These are phyloP conservation scores for Pycnonotus jocosus DNA, from an alignment of 2,113 vertebrate species.

Conservation along the genomic window DNA sequence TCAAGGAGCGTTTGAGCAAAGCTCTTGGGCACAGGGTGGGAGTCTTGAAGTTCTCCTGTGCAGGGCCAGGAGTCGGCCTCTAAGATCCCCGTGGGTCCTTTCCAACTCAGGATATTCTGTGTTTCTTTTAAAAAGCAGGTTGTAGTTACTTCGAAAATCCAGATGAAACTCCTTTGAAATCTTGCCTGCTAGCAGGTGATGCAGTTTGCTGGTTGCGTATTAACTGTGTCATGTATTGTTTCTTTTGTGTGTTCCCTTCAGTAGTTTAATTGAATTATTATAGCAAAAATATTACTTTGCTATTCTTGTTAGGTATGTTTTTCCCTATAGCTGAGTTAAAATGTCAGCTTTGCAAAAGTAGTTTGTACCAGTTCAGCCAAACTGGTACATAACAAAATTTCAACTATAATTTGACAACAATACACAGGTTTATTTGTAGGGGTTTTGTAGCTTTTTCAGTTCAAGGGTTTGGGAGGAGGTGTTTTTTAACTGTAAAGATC, in stretches of 20 bases:
- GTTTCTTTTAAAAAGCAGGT: accelerated
- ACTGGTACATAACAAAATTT: background rate
- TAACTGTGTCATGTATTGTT: background rate
- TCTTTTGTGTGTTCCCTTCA: accelerated
- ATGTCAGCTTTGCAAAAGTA: background rate
- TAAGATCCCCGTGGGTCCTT: background rate
- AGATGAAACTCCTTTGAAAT: background rate
- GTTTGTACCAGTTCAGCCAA: background rate
- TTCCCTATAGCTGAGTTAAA: background rate
- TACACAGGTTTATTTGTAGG: background rate
- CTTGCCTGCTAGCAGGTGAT: background rate
- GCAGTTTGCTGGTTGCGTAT: background rate
- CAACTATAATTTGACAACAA: background rate
- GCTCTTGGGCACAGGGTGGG: too few relatives aligned
- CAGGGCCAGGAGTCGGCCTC: too few relatives aligned
- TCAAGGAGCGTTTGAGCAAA: accelerated
- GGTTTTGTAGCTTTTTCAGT: background rate
- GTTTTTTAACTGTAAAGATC: background rate
- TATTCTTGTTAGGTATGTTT: background rate
- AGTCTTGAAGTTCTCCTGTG: background rate
- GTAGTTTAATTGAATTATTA: background rate
- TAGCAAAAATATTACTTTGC: background rate
- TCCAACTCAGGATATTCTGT: background rate
- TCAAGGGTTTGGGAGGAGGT: background rate
- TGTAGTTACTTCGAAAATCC: background rate